Evolutionary conservation across 35 echinoderm and acorn worm genomes (phyloP), one percentile per base, ranked within the genome.

Genomic region (Nesometra sesokonis): DNA sequence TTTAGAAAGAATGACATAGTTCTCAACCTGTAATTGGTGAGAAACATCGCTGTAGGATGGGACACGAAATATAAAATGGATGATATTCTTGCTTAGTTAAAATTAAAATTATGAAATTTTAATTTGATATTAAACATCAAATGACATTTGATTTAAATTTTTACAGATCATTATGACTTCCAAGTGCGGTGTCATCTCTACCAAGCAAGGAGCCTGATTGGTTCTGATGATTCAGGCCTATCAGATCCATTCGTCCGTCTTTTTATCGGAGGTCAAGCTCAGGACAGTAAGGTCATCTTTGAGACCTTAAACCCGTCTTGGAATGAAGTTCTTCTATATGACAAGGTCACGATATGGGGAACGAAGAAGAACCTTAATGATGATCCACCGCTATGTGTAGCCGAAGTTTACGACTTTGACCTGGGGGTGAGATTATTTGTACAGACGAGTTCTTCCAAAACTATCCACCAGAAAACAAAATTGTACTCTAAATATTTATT

Each of bases 321-420:
- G 81, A n/a, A 39, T 83, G 34, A 83, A 39, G 37, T 38, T 0
- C 27, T 83, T 9, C 34, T 83, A 11, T 83, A 30, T 29, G 81
- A 83, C n/a, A 38, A 83, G 11, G 35, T 83, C 81, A 37, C n/a
- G 8, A 11, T 83, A 0, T 83, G 29, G 34, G 81, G 81, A 7
- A 30, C 32, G 0, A 35, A 35, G 29, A 30, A 83, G n/a, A 30
- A 34, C 35, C 34, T 83, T 3, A 36, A 30, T 23, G 36, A 29
- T 30, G n/a, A 83, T 5, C 81, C 81, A 0, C 81, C 81, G n/a
- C 5, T 83, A 23, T 17, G 34, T 38, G 36, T 38, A 0, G 36
- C 37, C 37, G 81, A 83, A n/a, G 36, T 83, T 8, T 83, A 83
- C 30, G 81, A 83, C 35, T 30, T 37, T 30, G 81, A 83, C 35